These are phyloP conservation scores for Daktulosphaira vitifoliae DNA, from an alignment of 1,140 invertebrate genomes.

Conservation along the genomic window DNA sequence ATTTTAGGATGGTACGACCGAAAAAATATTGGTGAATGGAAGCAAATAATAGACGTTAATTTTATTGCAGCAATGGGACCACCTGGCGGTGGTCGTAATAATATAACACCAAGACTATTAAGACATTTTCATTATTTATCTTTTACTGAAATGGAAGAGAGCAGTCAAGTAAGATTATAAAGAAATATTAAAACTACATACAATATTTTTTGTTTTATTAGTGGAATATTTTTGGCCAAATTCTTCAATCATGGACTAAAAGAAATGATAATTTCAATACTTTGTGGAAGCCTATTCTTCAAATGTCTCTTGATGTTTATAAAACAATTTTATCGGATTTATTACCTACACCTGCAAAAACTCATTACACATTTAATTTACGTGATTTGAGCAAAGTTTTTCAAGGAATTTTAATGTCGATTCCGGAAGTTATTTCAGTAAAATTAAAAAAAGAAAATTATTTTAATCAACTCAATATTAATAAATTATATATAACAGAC, in stretches of 20 bases:
- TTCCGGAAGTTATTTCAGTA: not conserved
- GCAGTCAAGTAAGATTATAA: conserved; percentile 53
- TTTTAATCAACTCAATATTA: not conserved
- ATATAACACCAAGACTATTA: conserved; percentile 70
- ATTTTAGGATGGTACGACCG: no score
- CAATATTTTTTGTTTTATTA: conserved; percentile 37
- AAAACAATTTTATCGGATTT: conserved; percentile 49
- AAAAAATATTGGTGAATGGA: no score
- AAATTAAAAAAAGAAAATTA: not conserved
- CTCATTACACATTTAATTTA: conserved; percentile 91
- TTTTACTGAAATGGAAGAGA: conserved; percentile 52
- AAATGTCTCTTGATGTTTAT: not conserved
- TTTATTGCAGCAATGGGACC: conserved; percentile 49
- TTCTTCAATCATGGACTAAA: not conserved
- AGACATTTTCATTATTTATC: conserved; percentile 73
- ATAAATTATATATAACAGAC: conserved; percentile 48
- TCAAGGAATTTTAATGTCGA: conserved; percentile 49
- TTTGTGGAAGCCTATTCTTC: no score
- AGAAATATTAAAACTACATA: conserved; percentile 72
- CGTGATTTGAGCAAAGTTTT: conserved; percentile 90
- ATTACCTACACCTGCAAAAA: conserved; percentile 81
- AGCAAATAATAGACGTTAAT: no score
- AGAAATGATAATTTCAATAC: not conserved
- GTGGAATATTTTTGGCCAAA: not conserved
- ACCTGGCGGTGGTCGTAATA: conserved; percentile 80